Evolutionary conservation across 2,113 vertebrate species (phyloP), one percentile per base, ranked within the genome.

Genomic region (Gobius niger): DNA sequence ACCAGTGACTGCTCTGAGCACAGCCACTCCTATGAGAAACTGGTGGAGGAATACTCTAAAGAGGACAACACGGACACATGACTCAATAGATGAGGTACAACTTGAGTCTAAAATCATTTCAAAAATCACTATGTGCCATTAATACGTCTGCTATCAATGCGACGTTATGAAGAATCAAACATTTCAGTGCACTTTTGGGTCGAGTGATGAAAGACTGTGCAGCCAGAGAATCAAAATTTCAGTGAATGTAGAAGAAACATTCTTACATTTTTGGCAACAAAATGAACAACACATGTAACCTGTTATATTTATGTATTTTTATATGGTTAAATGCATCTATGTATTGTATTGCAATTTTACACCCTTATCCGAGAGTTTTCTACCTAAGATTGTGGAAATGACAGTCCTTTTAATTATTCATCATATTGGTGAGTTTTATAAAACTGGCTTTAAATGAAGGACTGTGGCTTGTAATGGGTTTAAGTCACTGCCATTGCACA

Each of bases 21-120:
- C 65, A 90, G 91, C 4, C 92, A 94, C 88, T 97, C 96, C 56
- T 98, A 98, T 0, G 96, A 98, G 72, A 94, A 95, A 71, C 93
- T 98, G 4, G 93, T 95, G 59, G 96, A 98, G 46, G 95, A 97
- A 46, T 98, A 96, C 67, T 92, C 93, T 7, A 95, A 95, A 75
- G 93, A 95, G 40, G 92, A 90, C 68, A 92, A 93, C 64, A 94
- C 90, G n/a, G 91, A 93, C 8, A 66, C 84, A 47, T 93, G 85
- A 92, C 19, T 15, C 3, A 14, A 6, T 41, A 11, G 6, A 24
- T 14, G 56, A 18, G 9, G 10, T 7, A 40, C 16, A 5, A 8
- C 11, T 3, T 24, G 9, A 67, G 16, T 47, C 42, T 18, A 59
- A 4, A 41, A 34, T 34, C 69, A 52, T 46, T 47, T 54, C 10